Conservation (phyloP, 2,888 invertebrate species). For the Mimachlamys varia region DNA sequence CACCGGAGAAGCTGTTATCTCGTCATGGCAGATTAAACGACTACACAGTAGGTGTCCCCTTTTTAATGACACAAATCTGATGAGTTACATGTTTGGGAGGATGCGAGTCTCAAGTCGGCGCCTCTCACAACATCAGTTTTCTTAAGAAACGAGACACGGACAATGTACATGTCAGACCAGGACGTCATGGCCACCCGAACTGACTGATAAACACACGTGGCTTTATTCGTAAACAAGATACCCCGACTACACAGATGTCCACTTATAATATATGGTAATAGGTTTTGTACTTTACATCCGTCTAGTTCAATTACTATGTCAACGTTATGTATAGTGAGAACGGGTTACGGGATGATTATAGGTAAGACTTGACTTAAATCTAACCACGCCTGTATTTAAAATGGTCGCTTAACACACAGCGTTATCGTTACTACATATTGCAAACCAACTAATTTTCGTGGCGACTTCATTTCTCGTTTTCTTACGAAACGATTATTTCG, state of each 20-base stretch:
- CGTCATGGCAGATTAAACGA: not conserved
- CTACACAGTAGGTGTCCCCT: not conserved
- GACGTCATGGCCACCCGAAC: not conserved
- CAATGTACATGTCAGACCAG: not conserved
- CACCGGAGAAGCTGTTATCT: not conserved
- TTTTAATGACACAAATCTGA: not conserved
- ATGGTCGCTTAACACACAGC: not conserved
- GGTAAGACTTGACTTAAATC: not conserved
- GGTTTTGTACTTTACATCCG: not conserved
- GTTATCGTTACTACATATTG: too few species aligned
- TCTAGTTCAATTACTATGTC: not conserved
- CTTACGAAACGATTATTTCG: too few species aligned
- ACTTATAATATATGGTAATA: constrained; percentile 11
- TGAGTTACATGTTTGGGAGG: not conserved
- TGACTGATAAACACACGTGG: not conserved
- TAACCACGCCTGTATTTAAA: not conserved
- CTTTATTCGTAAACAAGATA: not conserved
- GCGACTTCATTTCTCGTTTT: too few species aligned
- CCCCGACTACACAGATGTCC: not conserved
- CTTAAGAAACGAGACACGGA: not conserved
- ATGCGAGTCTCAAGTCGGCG: not conserved
- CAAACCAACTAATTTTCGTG: too few species aligned
- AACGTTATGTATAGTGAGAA: not conserved
- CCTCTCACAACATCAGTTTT: not conserved
- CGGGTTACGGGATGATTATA: not conserved